Evolutionary conservation across 1,140 invertebrate genomes (phyloP), one percentile per base, ranked within the genome.

Genomic region (Drosophila serrata): DNA sequence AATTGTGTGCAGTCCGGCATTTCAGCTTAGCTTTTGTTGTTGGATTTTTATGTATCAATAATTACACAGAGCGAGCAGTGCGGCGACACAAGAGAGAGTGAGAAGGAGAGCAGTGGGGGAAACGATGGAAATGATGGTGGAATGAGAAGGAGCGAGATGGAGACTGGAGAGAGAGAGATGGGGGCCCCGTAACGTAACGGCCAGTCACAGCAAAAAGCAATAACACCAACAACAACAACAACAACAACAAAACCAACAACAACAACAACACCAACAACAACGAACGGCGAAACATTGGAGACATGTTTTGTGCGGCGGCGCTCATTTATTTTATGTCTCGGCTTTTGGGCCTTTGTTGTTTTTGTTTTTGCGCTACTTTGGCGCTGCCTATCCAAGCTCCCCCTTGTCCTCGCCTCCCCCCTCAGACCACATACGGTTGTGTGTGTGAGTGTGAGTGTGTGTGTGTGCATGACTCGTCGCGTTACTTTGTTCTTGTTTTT

Each of bases 291-390:
- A 81, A 73, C 75, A 86, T 86, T 86, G 82, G 82, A 86, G 82
- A 86, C 82, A 86, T 86, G 82, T 86, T 86, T 55, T 86, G 82
- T 77, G 84, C 84, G 75, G 75, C 75, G 79, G 82, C 82, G 82
- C 82, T 86, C 82, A 86, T 86, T 86, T 87, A 87, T 87, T 88
- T 87, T 79, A 86, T 86, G 82, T 87, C 82, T 88, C 76, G 84
- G 74, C 63, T 77, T 79, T 55, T 55, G 33, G 51, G 70, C 57
- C 69, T 73, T 75, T 69, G 39, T 75, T 82, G 63, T 76, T 81
- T 46, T 29, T 81, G 55, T 46, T 82, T 76, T 76, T 87, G 82
- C 48, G 75, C 76, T 67, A 79, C 75, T 79, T 79, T 79, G 76
- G 75, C 72, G 65, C 58, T 63, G 80, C 76, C 72, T 82, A 82